Evolutionary conservation across 2,113 vertebrate genomes (phyloP).

Genomic region (Uria lomvia): DNA sequence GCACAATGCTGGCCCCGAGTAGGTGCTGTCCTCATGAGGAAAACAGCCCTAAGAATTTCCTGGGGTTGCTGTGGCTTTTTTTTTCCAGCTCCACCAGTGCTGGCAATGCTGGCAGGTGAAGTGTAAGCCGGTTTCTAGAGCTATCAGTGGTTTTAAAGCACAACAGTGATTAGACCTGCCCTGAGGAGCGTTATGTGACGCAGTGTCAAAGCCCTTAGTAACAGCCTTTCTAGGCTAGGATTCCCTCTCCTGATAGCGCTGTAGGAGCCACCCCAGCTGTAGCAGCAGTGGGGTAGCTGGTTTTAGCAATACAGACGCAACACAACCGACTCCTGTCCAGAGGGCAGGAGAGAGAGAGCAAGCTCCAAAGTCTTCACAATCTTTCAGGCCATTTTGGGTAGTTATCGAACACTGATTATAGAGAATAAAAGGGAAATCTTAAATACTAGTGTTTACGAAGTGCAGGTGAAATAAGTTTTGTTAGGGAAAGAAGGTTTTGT

Average conservation of each 20-base stretch:
- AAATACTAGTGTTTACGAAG: not conserved
- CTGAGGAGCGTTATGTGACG: not conserved
- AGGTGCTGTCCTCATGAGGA: not conserved
- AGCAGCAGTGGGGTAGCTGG: not conserved
- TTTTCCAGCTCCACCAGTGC: not conserved
- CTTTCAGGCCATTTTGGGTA: not conserved
- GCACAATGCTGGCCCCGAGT: not conserved
- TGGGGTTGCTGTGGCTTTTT: not conserved
- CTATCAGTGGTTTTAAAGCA: not conserved
- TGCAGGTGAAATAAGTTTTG: not conserved
- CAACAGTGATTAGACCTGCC: not conserved
- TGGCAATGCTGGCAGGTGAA: not conserved
- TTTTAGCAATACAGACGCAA: not conserved
- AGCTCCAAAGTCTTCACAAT: not conserved
- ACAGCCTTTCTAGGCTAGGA: not conserved
- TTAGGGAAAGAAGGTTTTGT: not conserved
- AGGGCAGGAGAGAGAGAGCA: not conserved
- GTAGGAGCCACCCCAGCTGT: not conserved
- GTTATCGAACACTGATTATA: not conserved
- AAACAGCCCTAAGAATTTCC: not conserved
- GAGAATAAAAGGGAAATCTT: not conserved
- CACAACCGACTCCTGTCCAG: not conserved
- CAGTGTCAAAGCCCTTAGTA: conserved; percentile 6
- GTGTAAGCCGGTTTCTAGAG: not conserved
- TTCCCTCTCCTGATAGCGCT: not conserved